Base-by-base conservation (phyloP, 92 coral and sea anemone genomes). In the Epizoanthus stellaris region DNA sequence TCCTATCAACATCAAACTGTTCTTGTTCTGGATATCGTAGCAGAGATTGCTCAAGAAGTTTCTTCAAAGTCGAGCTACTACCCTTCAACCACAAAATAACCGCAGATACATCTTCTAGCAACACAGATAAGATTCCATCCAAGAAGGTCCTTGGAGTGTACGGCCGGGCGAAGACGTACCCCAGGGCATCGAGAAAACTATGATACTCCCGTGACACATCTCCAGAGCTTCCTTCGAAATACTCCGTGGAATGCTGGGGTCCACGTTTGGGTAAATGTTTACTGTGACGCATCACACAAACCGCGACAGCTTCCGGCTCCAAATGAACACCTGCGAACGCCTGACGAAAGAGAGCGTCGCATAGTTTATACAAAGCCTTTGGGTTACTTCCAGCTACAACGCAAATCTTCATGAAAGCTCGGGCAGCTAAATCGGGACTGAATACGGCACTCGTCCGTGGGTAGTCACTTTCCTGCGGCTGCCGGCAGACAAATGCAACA, bases 1-100 rank as follows among this genome's bases (percentile, higher is more conserved):
- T 70, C 30, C 77, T 75, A 68, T 92, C 94, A 53, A 85, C 91
- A 56, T 70, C 47, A 82, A 89, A 88, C 19, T 40, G 49, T 11
- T 53, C 47, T n/a, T 83, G 38, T 17, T 79, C 59, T 10, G 7
- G 20, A 30, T 83, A 23, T 3, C 72, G 21, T 5, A 56, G 10
- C 65, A 75, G 89, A 67, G 15, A 47, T 38, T 84, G 53, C 15
- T 77, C 59, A 16, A 75, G 47, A 23, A 79, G 73, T 17, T 64
- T 79, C 36, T 79, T 42, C 36, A 79, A 79, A 63, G 71, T 63
- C 3, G 70, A 4, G 21, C 21, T 62, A 20, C 67, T 59, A 20
- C 83, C 49, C 13, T 17, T 23, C 9, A 79, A 21, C 23, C 64
- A 62, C 72, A 79, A 42, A 45, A 63, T 10, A 8, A 20, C 56